These are phyloP conservation scores for Leptura quadrifasciata DNA, from an alignment of 2,888 invertebrate genomes.

Conservation along the genomic window DNA sequence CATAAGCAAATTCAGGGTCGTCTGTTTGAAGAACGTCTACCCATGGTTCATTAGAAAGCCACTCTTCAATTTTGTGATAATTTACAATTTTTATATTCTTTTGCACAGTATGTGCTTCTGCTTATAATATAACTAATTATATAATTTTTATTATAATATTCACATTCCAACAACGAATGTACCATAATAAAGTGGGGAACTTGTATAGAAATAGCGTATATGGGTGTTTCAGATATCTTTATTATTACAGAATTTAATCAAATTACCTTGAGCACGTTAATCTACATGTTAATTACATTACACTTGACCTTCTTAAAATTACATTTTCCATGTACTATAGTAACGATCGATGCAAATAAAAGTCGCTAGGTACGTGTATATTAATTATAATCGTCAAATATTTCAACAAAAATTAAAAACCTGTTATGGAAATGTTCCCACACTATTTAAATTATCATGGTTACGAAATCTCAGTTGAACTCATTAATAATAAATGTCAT, in stretches of 20 bases:
- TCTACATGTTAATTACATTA: not conserved
- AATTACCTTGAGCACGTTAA: not conserved
- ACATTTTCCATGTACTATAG: not conserved
- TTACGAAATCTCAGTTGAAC: constrained; percentile 19
- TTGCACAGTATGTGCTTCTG: too few species aligned
- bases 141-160: too few species aligned
- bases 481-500: constrained; percentile 12
- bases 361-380: not conserved
- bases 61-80: too few species aligned
- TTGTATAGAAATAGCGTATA: too few species aligned
- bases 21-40: too few species aligned
- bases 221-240: too few species aligned
- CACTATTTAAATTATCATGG: constrained; percentile 10
- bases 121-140: too few species aligned
- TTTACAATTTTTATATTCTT: too few species aligned
- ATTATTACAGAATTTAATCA: not conserved
- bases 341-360: not conserved
- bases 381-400: not conserved
- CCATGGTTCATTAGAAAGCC: too few species aligned
- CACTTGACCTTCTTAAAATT: not conserved
- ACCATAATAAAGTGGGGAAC: too few species aligned
- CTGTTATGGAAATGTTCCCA: constrained; percentile 10
- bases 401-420: constrained; percentile 13
- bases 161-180: too few species aligned
- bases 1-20: too few species aligned